Conservation (phyloP, 2,888 invertebrate genomes). For the Adineta ricciae region DNA sequence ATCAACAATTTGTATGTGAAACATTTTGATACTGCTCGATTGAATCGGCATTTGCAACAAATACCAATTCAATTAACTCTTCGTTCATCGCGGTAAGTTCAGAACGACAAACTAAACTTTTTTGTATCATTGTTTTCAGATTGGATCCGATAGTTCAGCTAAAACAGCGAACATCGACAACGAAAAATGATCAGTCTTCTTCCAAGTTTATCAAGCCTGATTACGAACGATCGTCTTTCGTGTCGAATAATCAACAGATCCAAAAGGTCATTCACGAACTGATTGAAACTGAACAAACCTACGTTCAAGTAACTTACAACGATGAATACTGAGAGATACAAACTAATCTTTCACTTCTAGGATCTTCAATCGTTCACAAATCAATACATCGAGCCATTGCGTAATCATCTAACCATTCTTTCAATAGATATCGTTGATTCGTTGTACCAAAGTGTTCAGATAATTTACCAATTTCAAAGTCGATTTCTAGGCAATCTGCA, state of each 20-base stretch:
- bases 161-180: too few species aligned
- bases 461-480: background rate
- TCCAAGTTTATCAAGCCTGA: too few species aligned
- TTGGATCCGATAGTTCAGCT: too few species aligned
- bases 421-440: background rate
- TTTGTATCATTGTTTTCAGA: too few species aligned
- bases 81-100: background rate
- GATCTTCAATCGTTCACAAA: background rate
- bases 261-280: conserved; percentile 87
- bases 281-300: conserved; percentile 86
- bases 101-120: too few species aligned
- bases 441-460: background rate
- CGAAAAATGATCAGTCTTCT: too few species aligned
- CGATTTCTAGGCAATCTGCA: background rate
- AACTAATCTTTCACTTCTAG: background rate
- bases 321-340: background rate
- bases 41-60: background rate
- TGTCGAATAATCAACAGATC: conserved; percentile 83
- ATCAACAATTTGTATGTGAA: conserved; percentile 94
- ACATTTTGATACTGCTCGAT: conserved; percentile 75
- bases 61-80: background rate
- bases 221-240: background rate
- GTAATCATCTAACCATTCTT: background rate
- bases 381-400: background rate
- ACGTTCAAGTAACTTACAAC: conserved; percentile 67